Evolutionary conservation across 2,797 vertebrate species (phyloP), one percentile per base, ranked within the genome.

Genomic region (Tarsius wallacei): DNA sequence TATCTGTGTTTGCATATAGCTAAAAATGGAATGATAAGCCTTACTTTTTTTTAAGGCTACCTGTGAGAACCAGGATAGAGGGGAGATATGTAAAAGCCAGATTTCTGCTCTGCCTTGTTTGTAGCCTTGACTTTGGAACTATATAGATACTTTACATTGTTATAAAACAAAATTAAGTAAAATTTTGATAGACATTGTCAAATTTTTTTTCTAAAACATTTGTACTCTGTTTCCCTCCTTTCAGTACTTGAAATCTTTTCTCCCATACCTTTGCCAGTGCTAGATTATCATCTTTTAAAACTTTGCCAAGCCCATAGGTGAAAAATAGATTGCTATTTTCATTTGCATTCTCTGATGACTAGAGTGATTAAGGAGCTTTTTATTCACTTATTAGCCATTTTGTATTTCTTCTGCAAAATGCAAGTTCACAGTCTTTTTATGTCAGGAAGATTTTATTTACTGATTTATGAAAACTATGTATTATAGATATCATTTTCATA

Each of bases 101-200:
- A 14, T 17, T 90, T 90, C 33, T 81, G 61, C 66, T 36, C 31
- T 19, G 31, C 24, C 10, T 76, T 49, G 28, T 85, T 73, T 73
- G 28, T 82, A 33, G 63, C 7, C 63, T 97, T 63, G 86, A 77
- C 90, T 94, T 96, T 61, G 61, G 77, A 68, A 42, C 22, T 1
- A 7, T 36, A 51, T 74, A 53, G 26, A 47, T 59, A 28, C n/a
- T 86, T 42, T 55, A 26, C 11, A 59, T 86, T 55, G 28, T 49
- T 63, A 13, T 70, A 70, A 90, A 84, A 63, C 24, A 57, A 63
- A 88, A 82, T 63, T 42, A 73, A 70, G 24, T 24, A 55, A 49
- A 42, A 7, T 70, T 59, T 76, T 76, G 49, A 21, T 33, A 59
- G 36, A 70, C 9, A 1, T 26, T 64, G 7, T 68, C 28, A 80